Evolutionary conservation across 2,888 invertebrate genomes (phyloP), one percentile per base, ranked within the genome.

Genomic region (Cabera pusaria): DNA sequence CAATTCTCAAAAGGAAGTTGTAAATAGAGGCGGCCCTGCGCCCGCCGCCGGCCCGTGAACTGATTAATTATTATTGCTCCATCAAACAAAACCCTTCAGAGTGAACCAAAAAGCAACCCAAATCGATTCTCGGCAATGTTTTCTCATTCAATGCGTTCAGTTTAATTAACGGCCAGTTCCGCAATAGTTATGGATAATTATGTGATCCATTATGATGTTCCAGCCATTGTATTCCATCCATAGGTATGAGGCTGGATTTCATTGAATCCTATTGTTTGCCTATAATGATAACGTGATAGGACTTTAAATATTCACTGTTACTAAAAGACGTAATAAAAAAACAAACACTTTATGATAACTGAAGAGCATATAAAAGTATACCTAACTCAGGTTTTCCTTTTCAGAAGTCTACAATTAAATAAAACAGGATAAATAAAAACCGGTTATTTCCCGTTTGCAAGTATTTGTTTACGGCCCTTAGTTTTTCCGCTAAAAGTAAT

Each of bases 1-100:
- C 40, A 47, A 57, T 64, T 66, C 52, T 53, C 54, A 52, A 58
- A 61, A 66, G 71, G 72, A 76, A 75, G 68, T 74, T 70, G 70
- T 74, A 70, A 79, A 80, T 76, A 69, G 62, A 65, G 49, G 49
- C 52, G 44, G 57, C 27, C 29, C 36, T 20, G 43, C 40, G 22
- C 44, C 51, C 46, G 32, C 49, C 3, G 49, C 50, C 59, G 55
- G 34, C 46, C 63, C 61, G 69, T 60, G 61, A 60, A 70, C 63
- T 76, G 66, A 76, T 76, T 72, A 70, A 79, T 75, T 76, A 73
- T 73, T 68, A 72, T 74, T 69, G 67, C 63, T 53, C 55, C 66
- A 74, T 73, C 72, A 72, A 74, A 74, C 66, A 66, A 67, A 69
- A 56, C 64, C 56, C 59, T 64, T 64, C 59, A 64, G 71, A 76